phyloP scores from a whole-genome alignment of 1,140 invertebrate genomes.

The Anoplophora glabripennis region DNA sequence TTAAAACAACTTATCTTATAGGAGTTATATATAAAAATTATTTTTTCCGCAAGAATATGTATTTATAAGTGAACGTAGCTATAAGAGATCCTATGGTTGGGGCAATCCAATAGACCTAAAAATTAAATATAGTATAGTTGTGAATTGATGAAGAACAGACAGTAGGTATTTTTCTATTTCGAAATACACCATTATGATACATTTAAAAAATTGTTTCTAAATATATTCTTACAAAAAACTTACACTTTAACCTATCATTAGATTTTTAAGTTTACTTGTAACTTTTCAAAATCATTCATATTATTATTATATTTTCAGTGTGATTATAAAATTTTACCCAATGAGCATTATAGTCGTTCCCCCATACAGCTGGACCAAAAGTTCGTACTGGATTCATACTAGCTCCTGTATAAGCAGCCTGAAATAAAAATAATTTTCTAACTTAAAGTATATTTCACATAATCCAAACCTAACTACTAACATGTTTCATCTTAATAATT shows the following conservation, averaged over 20 bases:
- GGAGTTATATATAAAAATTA: no score
- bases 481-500: no score
- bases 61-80: slow-evolving; percentile 15
- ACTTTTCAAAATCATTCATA: not conserved
- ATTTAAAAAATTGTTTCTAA: not conserved
- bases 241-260: no score
- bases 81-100: slow-evolving; percentile 24
- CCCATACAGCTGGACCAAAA: slow-evolving; percentile 71
- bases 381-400: slow-evolving; percentile 79
- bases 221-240: no score
- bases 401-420: slow-evolving; percentile 69
- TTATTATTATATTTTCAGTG: not conserved
- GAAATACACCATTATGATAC: no score
- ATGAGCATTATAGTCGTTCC: slow-evolving; percentile 61
- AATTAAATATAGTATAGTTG: slow-evolving; percentile 9
- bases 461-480: no score
- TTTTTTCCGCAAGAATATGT: slow-evolving; percentile 12
- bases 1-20: no score
- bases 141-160: no score
- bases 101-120: slow-evolving; percentile 28
- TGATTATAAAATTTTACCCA: slow-evolving; percentile 58
- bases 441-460: no score
- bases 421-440: slow-evolving; percentile 14
- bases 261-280: not conserved
- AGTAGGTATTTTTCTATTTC: no score